A percentile compares a stretch with the other conserved stretches of the same genome.
These are phyloP conservation scores for Drosophila melanica DNA, from an alignment of 1,140 invertebrate genomes.

Conservation along the genomic window DNA sequence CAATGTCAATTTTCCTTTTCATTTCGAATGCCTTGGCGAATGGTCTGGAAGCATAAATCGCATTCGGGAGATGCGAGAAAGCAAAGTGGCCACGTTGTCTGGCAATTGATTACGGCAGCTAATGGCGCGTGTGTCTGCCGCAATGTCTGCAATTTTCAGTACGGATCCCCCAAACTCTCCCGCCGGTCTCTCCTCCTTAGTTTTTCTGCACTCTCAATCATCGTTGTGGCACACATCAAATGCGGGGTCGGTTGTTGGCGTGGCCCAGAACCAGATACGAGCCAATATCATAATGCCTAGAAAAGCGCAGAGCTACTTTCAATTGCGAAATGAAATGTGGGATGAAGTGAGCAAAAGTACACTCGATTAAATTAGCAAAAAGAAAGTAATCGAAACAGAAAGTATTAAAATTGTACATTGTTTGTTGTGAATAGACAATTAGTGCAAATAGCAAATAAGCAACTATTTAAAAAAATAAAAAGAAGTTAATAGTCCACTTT, in stretches of 20 bases:
- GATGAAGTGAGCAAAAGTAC: constrained; percentile 17
- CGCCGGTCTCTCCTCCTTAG: background rate
- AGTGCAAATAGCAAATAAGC: too few species aligned
- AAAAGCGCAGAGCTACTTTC: constrained; percentile 20
- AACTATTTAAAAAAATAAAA: too few species aligned
- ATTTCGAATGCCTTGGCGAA: constrained; percentile 50
- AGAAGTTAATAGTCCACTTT: too few species aligned
- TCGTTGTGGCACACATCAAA: constrained; percentile 53
- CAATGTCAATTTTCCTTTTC: constrained; percentile 75
- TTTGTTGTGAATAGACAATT: too few species aligned
- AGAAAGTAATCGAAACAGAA: background rate
- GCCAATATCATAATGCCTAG: constrained; percentile 6
- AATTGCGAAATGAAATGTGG: constrained; percentile 33
- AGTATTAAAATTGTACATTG: too few species aligned
- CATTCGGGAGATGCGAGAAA: constrained; percentile 29
- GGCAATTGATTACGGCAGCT: constrained; percentile 57
- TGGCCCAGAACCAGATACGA: constrained; percentile 45
- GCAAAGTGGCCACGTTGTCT: constrained; percentile 61
- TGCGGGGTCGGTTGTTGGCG: constrained; percentile 62
- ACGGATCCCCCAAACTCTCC: constrained; percentile 9
- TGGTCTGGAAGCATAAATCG: constrained; percentile 59
- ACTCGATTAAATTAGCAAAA: constrained; percentile 7
- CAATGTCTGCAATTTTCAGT: constrained; percentile 41
- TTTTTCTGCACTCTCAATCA: constrained; percentile 7
- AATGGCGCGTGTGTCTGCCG: constrained; percentile 41